A percentile compares a stretch with the other conserved stretches of the same genome.
Conservation (phyloP, 35 echinoderm and acorn worm species). For the Nesometra sesokonis region DNA sequence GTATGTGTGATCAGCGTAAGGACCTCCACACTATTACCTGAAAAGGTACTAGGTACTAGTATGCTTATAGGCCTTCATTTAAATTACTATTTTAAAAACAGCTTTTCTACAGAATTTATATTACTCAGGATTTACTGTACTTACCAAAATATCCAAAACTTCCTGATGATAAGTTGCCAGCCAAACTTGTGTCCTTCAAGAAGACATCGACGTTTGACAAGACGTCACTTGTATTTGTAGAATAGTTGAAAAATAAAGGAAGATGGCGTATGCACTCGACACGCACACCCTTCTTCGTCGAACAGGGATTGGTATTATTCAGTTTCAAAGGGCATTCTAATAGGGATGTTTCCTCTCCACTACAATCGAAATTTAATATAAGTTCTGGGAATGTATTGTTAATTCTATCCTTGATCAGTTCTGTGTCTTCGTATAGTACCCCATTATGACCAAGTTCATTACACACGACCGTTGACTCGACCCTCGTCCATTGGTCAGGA, state of each 20-base stretch:
- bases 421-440: neutral
- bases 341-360: neutral
- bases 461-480: neutral
- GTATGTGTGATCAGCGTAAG: too few species aligned
- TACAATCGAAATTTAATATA: neutral
- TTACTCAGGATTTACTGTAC: too few species aligned
- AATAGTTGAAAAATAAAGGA: neutral
- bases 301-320: neutral
- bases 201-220: neutral
- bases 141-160: neutral
- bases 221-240: neutral
- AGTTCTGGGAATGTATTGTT: neutral
- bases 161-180: neutral
- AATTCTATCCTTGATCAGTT: neutral
- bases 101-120: too few species aligned
- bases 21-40: too few species aligned
- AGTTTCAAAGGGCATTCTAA: neutral
- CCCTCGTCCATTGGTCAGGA: neutral
- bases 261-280: neutral
- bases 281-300: neutral
- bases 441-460: neutral
- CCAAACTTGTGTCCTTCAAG: neutral
- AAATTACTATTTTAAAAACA: too few species aligned
- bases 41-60: too few species aligned
- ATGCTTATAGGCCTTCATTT: too few species aligned